A percentile compares a stretch with the other conserved stretches of the same genome.
Evolutionary conservation across 2,797 vertebrate genomes (phyloP).

Genomic region (Spheniscus humboldti): DNA sequence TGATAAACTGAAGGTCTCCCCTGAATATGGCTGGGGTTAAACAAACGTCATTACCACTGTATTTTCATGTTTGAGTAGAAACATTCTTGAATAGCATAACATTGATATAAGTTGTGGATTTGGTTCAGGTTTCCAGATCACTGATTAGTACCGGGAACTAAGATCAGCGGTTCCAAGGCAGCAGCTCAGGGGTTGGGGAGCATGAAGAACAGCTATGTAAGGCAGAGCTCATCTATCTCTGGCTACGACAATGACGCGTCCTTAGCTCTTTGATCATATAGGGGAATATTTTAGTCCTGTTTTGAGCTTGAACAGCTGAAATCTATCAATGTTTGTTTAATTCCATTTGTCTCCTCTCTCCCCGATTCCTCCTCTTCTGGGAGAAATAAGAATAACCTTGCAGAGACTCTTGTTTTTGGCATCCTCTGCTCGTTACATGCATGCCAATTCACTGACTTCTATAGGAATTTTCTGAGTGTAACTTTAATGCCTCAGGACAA

Average conservation of each 20-base stretch:
- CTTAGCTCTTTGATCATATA: neutral
- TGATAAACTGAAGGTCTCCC: neutral
- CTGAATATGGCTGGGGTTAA: fast-evolving
- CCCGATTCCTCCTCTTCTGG: neutral
- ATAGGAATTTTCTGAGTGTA: neutral
- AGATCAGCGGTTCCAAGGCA: neutral
- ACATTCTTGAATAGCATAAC: neutral
- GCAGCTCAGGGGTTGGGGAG: neutral
- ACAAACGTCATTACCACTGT: neutral
- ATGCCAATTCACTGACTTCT: neutral
- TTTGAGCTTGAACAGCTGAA: neutral
- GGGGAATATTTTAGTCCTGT: neutral
- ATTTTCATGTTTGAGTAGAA: neutral
- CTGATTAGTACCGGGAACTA: neutral
- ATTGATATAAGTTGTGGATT: neutral
- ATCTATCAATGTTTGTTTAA: neutral
- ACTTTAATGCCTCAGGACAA: neutral
- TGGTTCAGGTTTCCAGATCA: neutral
- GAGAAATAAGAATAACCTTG: neutral
- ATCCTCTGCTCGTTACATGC: neutral
- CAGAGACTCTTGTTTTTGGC: neutral
- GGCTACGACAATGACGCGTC: fast-evolving
- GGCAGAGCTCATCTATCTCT: neutral
- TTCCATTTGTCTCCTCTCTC: neutral
- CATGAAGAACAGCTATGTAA: neutral